Evolutionary conservation across 1,140 invertebrate genomes (phyloP).

Genomic region (Cydia strobilella): DNA sequence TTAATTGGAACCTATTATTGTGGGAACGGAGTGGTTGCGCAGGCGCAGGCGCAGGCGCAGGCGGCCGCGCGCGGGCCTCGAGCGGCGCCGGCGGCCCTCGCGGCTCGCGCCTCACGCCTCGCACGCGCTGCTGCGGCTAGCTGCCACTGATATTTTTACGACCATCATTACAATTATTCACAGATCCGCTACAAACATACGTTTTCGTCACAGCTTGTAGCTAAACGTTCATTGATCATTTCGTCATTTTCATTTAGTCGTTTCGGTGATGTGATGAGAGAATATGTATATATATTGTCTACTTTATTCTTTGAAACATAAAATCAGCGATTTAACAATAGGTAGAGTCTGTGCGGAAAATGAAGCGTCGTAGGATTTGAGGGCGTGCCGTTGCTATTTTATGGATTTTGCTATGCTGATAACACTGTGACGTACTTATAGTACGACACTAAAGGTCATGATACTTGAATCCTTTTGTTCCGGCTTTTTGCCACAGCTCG

Average conservation of each 20-base stretch:
- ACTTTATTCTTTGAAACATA: neutral
- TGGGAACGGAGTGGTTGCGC: conserved; percentile 9
- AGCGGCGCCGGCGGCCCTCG: conserved; percentile 43
- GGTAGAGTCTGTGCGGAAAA: too few relatives aligned
- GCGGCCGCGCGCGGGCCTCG: conserved; percentile 35
- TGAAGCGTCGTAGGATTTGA: too few relatives aligned
- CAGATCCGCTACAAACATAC: conserved; percentile 26
- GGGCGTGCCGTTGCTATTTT: too few relatives aligned
- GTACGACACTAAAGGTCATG: too few relatives aligned
- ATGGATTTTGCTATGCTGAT: too few relatives aligned
- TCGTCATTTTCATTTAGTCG: conserved; percentile 12
- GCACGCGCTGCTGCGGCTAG: conserved; percentile 29
- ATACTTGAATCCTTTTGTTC: too few relatives aligned
- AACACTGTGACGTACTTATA: too few relatives aligned
- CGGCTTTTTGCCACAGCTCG: too few relatives aligned
- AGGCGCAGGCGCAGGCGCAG: conserved; percentile 39
- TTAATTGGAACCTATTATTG: neutral
- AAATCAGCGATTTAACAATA: too few relatives aligned
- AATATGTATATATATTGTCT: too few relatives aligned
- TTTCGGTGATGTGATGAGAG: neutral
- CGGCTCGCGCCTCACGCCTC: conserved; percentile 40
- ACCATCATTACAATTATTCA: conserved; percentile 32
- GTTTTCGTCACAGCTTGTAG: conserved; percentile 23
- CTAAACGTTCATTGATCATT: conserved; percentile 22
- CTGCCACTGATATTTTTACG: conserved; percentile 46